A percentile compares a stretch with the other conserved stretches of the same genome.
Conservation (phyloP, 2,888 invertebrate species). For the Trissoscelio sp. region DNA sequence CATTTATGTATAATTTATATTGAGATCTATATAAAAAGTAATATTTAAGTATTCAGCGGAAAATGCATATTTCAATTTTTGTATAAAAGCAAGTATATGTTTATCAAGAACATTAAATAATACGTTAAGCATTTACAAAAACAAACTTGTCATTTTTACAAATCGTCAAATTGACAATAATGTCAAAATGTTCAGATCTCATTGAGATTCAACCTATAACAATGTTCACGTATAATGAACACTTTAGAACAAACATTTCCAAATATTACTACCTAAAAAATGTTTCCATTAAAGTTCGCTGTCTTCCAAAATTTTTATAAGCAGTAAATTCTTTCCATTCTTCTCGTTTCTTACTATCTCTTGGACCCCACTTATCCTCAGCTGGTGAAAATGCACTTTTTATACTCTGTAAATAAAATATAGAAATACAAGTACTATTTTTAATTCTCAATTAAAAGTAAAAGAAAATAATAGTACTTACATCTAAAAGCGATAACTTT, state of each 20-base stretch:
- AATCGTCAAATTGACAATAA: constrained; percentile 14
- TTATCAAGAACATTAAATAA: background rate
- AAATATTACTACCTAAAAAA: constrained; percentile 52
- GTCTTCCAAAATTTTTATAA: constrained; percentile 70
- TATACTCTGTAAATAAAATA: constrained; percentile 73
- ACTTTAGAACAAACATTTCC: background rate
- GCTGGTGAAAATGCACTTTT: constrained; percentile 75
- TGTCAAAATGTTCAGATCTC: constrained; percentile 15
- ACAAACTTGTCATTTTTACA: background rate
- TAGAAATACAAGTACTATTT: constrained; percentile 1
- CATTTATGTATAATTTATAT: no score
- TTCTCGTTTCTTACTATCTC: constrained; percentile 72
- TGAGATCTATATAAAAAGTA: no score
- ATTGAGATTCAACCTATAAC: constrained; percentile 29
- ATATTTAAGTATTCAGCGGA: no score
- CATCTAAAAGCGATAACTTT: constrained; percentile 76
- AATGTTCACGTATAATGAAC: constrained; percentile 22
- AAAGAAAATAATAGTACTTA: constrained; percentile 74
- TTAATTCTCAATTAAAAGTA: background rate
- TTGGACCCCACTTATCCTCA: constrained; percentile 79
- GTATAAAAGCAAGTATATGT: no score
- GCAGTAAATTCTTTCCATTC: constrained; percentile 79
- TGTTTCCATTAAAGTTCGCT: constrained; percentile 57
- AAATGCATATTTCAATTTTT: no score
- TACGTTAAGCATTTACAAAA: background rate